Evolutionary conservation across 2,888 invertebrate species (phyloP), one percentile per base, ranked within the genome.

Genomic region (Pycnomerus fuliginosus): DNA sequence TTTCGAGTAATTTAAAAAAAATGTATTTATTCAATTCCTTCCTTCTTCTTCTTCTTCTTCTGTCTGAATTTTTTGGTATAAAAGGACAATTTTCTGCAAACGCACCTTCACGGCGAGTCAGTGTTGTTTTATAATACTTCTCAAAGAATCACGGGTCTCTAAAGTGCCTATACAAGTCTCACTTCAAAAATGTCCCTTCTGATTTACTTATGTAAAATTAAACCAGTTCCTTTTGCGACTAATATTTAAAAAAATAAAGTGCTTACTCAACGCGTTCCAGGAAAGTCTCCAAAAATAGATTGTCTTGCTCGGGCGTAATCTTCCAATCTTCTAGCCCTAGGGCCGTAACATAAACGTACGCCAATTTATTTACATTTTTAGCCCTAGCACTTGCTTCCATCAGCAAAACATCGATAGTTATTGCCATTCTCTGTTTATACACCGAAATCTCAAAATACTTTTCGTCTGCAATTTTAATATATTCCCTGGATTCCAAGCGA

Each of bases 251-350:
- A 11, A 11, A 16, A 27, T 11, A 16, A 20, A 30, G 11, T 30
- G 48, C 56, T 48, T 74, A 76, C 4, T 74, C 73, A 16, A 84
- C 66, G 5, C 85, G 74, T 38, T 83, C 78, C n/a, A 79, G 70
- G 53, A 83, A 83, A 0, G 82, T 78, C 27, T 83, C 74, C 2
- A 84, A 64, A 56, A 82, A 85, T 23, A 84, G 76, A 52, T 80
- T 74, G 8, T 76, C 74, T 59, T 85, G 85, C 45, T 83, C 82
- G 0, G 67, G 58, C 0, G 80, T 77, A 22, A 79, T 71, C 60
- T 69, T 78, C 85, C 85, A 85, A 0, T 83, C 83, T 0, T 85
- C 85, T 10, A 82, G 64, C 30, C 83, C 83, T 27, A 81, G 77
- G 7, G 85, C 85, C 17, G 85, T 79, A 3, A 85, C 75, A 64